Evolutionary conservation across 2,797 vertebrate species (phyloP).

Genomic region (Acrocephalus scirpaceus): DNA sequence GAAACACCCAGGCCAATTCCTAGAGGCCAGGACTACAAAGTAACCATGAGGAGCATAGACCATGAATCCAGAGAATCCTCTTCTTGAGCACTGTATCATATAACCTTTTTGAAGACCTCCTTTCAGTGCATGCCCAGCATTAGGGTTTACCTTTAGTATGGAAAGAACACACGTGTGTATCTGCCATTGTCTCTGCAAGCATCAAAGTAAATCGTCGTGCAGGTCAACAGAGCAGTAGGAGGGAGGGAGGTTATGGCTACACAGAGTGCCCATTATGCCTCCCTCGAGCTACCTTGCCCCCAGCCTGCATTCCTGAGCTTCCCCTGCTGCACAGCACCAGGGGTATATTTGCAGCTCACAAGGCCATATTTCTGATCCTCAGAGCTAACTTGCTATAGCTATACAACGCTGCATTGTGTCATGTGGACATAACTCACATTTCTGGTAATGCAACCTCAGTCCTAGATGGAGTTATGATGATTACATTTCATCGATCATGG

Average conservation of each 20-base stretch:
- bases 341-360: not conserved
- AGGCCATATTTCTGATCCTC: not conserved
- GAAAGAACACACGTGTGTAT: rapidly evolving
- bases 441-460: not conserved
- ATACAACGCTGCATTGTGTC: not conserved
- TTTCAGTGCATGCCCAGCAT: not conserved
- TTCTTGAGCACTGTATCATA: not conserved
- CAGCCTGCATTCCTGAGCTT: not conserved
- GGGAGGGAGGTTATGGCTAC: not conserved
- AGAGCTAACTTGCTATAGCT: not conserved
- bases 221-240: not conserved
- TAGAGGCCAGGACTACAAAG: not conserved
- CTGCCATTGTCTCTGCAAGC: not conserved
- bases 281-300: not conserved
- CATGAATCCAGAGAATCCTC: not conserved
- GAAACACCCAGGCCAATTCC: not conserved
- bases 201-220: not conserved
- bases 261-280: not conserved
- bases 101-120: not conserved
- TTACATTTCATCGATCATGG: not conserved
- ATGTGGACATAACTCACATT: not conserved
- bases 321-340: not conserved
- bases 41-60: not conserved
- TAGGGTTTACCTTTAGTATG: not conserved
- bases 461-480: not conserved